Evolutionary conservation across 2,888 invertebrate species (phyloP).

Genomic region (Heliconius charithonia): DNA sequence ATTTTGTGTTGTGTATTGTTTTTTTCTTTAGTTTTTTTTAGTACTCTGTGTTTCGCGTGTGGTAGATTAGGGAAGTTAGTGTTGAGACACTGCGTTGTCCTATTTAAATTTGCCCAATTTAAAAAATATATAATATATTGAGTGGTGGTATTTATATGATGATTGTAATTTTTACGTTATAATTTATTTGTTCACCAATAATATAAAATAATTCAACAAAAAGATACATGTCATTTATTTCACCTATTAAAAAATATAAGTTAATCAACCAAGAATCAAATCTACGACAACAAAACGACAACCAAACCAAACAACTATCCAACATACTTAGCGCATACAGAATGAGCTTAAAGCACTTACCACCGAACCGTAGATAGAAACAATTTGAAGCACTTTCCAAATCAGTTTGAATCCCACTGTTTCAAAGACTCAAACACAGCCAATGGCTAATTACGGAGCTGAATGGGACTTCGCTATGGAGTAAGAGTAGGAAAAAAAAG

Average conservation of each 20-base stretch:
- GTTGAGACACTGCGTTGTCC: too few relatives aligned
- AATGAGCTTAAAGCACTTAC: conserved; percentile 32
- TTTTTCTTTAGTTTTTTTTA: too few relatives aligned
- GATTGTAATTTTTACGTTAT: not conserved
- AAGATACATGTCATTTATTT: too few relatives aligned
- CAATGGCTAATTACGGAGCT: conserved; percentile 81
- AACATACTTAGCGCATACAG: conserved; percentile 19
- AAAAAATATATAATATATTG: too few relatives aligned
- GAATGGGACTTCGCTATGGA: conserved; percentile 71
- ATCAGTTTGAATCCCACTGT: conserved; percentile 58
- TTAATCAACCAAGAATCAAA: not conserved
- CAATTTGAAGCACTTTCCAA: conserved; percentile 55
- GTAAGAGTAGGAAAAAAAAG: conserved; percentile 48
- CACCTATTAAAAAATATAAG: not conserved
- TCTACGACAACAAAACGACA: not conserved
- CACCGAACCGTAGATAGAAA: conserved; percentile 37
- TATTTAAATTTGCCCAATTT: too few relatives aligned
- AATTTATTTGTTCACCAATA: not conserved
- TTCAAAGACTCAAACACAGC: conserved; percentile 72
- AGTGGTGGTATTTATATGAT: too few relatives aligned
- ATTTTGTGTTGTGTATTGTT: not conserved
- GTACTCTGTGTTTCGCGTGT: too few relatives aligned
- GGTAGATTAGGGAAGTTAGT: too few relatives aligned
- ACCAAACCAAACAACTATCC: not conserved
- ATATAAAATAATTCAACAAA: not conserved